phyloP scores from a whole-genome alignment of 2,113 vertebrate species.

The Quiscalus mexicanus region DNA sequence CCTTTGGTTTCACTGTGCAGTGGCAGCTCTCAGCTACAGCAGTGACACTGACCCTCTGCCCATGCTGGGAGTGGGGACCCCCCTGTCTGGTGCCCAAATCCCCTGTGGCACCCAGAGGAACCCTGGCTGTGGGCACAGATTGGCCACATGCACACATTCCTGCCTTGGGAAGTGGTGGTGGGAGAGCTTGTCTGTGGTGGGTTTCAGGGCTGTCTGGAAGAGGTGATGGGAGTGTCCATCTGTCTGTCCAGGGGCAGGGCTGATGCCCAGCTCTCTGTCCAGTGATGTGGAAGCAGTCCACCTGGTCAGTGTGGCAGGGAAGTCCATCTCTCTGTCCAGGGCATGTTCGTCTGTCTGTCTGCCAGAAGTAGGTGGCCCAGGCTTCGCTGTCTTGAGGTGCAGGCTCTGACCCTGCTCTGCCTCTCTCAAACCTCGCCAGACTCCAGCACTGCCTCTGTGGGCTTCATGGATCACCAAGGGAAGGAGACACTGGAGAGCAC shows the following conservation, averaged over 20 bases:
- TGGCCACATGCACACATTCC: too few relatives aligned
- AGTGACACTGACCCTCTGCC: neutral
- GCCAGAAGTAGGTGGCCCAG: neutral
- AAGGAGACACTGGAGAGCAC: neutral
- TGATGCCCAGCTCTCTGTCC: too few relatives aligned
- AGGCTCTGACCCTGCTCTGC: fast-evolving
- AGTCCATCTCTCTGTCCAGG: too few relatives aligned
- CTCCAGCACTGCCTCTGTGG: neutral
- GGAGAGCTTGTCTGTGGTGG: neutral
- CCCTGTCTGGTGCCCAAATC: fast-evolving
- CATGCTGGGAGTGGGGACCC: neutral
- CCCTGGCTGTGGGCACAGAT: neutral
- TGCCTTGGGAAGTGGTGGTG: neutral
- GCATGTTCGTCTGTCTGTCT: neutral
- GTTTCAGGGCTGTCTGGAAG: neutral
- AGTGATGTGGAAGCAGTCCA: neutral
- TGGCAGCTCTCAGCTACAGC: neutral
- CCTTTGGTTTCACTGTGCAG: fast-evolving
- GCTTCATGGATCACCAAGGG: neutral
- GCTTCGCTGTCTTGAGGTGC: neutral
- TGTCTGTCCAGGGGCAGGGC: neutral
- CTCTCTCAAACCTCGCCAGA: neutral
- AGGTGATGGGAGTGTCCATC: neutral
- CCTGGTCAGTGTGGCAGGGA: neutral
- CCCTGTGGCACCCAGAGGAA: neutral